Evolutionary conservation across 2,797 vertebrate genomes (phyloP).

Genomic region (Monodelphis domestica): DNA sequence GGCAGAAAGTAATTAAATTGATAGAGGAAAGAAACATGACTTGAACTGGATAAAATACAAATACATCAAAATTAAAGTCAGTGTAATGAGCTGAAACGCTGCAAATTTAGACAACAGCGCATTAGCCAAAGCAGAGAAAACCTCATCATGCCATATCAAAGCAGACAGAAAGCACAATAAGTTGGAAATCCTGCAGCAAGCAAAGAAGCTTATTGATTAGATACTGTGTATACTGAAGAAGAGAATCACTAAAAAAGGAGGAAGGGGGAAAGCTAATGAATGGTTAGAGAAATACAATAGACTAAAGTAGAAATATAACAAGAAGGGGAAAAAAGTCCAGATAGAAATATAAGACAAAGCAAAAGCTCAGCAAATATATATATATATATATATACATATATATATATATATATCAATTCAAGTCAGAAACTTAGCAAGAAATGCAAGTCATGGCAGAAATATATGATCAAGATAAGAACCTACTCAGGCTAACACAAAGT

Average conservation of each 20-base stretch:
- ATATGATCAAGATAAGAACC: slow-evolving; percentile 56
- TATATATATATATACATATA: not conserved
- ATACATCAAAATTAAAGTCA: slow-evolving; percentile 85
- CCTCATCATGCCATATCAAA: slow-evolving; percentile 28
- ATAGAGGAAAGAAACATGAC: slow-evolving; percentile 79
- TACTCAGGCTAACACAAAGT: slow-evolving; percentile 42
- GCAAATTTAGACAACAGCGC: slow-evolving; percentile 78
- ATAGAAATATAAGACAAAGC: slow-evolving; percentile 62
- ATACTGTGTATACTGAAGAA: slow-evolving; percentile 30
- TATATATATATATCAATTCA: slow-evolving; percentile 30
- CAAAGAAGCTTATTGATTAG: slow-evolving; percentile 69
- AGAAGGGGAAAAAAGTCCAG: not conserved
- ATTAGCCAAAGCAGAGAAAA: slow-evolving; percentile 70
- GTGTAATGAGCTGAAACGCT: slow-evolving; percentile 82
- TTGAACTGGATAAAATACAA: slow-evolving; percentile 82
- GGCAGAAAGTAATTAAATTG: slow-evolving; percentile 81
- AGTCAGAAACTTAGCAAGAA: slow-evolving; percentile 72
- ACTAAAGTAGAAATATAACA: slow-evolving; percentile 57
- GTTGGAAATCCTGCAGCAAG: slow-evolving; percentile 66
- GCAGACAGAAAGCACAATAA: slow-evolving; percentile 55
- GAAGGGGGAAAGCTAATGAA: slow-evolving; percentile 54
- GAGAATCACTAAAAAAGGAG: slow-evolving; percentile 49
- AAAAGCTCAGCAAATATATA: slow-evolving; percentile 51
- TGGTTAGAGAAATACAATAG: slow-evolving; percentile 62
- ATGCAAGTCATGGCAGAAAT: slow-evolving; percentile 59